phyloP scores from a whole-genome alignment of 1,140 invertebrate species.

The Ceratitis capitata region DNA sequence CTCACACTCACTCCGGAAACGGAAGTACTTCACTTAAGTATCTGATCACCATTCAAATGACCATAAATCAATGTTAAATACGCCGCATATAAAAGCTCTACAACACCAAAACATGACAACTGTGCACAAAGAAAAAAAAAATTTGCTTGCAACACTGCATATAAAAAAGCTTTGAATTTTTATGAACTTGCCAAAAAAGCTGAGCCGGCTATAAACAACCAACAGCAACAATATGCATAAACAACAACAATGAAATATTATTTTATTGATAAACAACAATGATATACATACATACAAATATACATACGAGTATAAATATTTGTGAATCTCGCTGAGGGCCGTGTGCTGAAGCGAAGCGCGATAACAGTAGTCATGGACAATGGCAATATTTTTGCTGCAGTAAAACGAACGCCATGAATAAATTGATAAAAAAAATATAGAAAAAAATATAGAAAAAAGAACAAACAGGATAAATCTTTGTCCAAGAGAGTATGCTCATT shows the following conservation, averaged over 20 bases:
- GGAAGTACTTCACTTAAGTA: slow-evolving; percentile 34
- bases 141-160: slow-evolving; percentile 13
- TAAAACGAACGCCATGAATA: not conserved
- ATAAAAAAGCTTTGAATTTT: slow-evolving; percentile 14
- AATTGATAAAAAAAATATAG: not conserved
- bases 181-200: slow-evolving; percentile 18
- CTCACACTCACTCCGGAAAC: not conserved
- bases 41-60: slow-evolving; percentile 22
- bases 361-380: not conserved
- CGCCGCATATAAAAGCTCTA: not conserved
- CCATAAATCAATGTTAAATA: slow-evolving; percentile 34
- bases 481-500: not conserved
- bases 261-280: not conserved
- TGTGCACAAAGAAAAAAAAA: not conserved
- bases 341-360: not conserved
- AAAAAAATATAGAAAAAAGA: not conserved
- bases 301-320: too few species aligned
- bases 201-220: not conserved
- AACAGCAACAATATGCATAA: not conserved
- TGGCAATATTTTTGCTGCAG: slow-evolving; percentile 31
- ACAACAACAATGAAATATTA: slow-evolving; percentile 11
- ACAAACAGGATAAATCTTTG: not conserved
- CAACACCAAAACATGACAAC: slow-evolving; percentile 17
- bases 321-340: not conserved
- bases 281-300: too few species aligned